These are phyloP conservation scores for Metopia argyrocephala DNA, from an alignment of 2,888 invertebrate genomes.

Conservation along the genomic window DNA sequence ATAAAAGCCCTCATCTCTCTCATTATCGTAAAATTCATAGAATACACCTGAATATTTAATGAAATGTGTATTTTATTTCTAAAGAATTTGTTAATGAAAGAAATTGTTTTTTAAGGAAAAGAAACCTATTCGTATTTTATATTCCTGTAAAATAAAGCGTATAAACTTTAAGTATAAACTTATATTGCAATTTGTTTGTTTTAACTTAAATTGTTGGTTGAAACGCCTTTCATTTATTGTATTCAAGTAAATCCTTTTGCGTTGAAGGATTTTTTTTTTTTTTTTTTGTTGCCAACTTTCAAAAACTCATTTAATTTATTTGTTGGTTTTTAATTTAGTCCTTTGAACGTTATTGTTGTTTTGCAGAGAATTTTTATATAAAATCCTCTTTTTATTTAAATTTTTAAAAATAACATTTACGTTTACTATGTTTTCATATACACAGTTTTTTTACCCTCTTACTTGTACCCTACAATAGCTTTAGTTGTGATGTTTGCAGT, in stretches of 20 bases:
- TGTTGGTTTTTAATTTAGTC: background rate
- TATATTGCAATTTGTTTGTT: background rate
- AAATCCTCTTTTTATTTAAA: background rate
- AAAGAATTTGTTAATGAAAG: slow-evolving; percentile 1
- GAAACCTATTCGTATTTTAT: background rate
- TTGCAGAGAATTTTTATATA: background rate
- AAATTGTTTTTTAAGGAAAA: background rate
- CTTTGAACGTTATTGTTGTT: background rate
- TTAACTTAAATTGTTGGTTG: background rate
- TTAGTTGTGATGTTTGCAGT: no score
- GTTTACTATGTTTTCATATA: background rate
- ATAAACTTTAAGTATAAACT: slow-evolving; percentile 7
- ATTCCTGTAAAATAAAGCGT: background rate
- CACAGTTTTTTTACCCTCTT: no score
- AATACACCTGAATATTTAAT: background rate
- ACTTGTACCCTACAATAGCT: no score
- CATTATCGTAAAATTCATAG: background rate
- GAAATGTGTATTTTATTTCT: no score
- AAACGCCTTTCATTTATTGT: background rate
- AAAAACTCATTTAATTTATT: background rate
- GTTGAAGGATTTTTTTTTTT: background rate
- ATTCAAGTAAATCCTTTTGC: background rate
- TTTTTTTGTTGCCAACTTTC: no score
- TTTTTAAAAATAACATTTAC: background rate
- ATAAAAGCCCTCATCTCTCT: background rate